Conservation (phyloP, 2,797 vertebrate species). For the Rallus crepitans region DNA sequence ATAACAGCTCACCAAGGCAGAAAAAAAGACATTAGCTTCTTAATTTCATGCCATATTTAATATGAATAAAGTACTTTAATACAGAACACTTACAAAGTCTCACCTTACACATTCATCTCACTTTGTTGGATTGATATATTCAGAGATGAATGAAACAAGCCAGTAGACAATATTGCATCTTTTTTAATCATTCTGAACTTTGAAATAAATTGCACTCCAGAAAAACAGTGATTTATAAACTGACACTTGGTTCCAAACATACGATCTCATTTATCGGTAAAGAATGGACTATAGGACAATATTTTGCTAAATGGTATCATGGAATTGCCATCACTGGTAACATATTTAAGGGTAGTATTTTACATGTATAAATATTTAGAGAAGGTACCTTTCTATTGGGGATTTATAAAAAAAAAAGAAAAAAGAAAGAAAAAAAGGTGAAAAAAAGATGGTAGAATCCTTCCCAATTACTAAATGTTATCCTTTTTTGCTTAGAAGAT, state of each 20-base stretch:
- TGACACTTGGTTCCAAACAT: background rate
- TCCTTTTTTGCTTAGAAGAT: background rate
- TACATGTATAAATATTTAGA: background rate
- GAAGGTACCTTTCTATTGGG: background rate
- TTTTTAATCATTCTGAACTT: background rate
- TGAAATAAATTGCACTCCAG: background rate
- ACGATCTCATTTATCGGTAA: background rate
- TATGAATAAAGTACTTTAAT: background rate
- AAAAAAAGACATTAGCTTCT: background rate
- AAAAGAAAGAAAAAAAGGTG: background rate
- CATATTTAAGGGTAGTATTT: background rate
- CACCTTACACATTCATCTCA: background rate
- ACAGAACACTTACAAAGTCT: background rate
- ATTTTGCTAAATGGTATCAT: background rate
- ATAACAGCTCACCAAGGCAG: constrained; percentile 3
- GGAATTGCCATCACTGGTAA: background rate
- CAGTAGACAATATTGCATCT: background rate
- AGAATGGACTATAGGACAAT: background rate
- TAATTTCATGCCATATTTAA: background rate
- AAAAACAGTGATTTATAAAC: background rate
- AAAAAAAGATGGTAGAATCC: background rate
- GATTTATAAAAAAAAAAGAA: no score
- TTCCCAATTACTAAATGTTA: background rate
- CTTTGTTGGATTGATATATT: background rate
- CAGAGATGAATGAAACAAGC: background rate